Base-by-base conservation (phyloP, 2,113 vertebrate species). In the Cyprinodon tularosa region DNA sequence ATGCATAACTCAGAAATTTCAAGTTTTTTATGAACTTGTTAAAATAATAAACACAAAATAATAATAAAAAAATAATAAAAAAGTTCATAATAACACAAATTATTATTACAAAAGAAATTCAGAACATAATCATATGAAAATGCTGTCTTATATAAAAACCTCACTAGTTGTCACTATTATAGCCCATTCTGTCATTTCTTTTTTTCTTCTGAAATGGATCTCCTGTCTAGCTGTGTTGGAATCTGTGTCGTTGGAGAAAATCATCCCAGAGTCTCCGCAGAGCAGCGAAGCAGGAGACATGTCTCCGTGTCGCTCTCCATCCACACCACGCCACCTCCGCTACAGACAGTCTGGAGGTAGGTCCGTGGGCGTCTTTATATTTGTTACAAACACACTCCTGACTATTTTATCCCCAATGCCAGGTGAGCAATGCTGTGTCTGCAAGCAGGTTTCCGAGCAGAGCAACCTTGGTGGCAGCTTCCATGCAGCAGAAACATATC, bases 281-380 rank as follows among this genome's bases (percentile, higher is more conserved):
- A 86, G 85, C 39, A 92, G 80, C 7, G 98, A 98, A 14, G 77
- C 95, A 1, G 86, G 95, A 57, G 92, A 98, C 74, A 89, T 96
- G 72, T 99, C 97, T 3, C 98, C 97, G 0, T 96, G 96, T 82
- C 94, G 96, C 53, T 99, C 98, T 0, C 97, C 98, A 9, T 97
- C 97, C 0, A 98, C 98, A 1, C 98, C 98, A 36, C 94, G 96
- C 4, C 97, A 99, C 91, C 95, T 98, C 40, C 96, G 98, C 82
- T 99, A 96, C 66, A 95, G 97, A 64, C 96, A 95, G 70, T 88
- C 96, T 12, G 97, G 96, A 96, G 96, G 98, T 98, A 93, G 91
- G 82, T 47, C 12, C 38, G 29, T 60, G 29, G 63, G 53, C 68
- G 48, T 42, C 29, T 74, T 50, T 67, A n/a, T 73, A 62, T 64